These are phyloP conservation scores for Parambassis ranga DNA, from an alignment of 2,797 vertebrate species.

Conservation along the genomic window DNA sequence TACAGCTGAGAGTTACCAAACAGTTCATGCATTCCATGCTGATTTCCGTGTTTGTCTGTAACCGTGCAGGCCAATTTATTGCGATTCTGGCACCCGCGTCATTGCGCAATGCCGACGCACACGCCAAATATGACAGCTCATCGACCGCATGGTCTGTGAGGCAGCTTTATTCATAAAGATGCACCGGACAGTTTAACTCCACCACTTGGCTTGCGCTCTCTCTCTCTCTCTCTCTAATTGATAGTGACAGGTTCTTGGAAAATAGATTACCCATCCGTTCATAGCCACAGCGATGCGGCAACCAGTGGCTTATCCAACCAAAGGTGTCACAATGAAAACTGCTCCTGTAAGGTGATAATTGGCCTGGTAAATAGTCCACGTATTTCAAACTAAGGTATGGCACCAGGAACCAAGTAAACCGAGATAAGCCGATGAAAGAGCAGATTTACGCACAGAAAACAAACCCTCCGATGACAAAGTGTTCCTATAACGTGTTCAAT, in stretches of 20 bases:
- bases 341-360: not conserved
- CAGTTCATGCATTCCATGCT: not conserved
- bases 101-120: conserved; percentile 40
- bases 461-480: not conserved
- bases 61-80: not conserved
- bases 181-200: not conserved
- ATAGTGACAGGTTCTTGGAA: conserved; percentile 66
- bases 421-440: not conserved
- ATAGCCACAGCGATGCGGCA: not conserved
- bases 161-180: conserved; percentile 12
- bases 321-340: not conserved
- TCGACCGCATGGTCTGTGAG: not conserved
- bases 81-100: not conserved
- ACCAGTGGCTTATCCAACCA: conserved; percentile 8
- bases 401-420: not conserved
- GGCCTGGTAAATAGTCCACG: not conserved
- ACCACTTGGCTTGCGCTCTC: conserved; percentile 7
- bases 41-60: conserved; percentile 12
- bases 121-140: not conserved
- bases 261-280: conserved; percentile 68
- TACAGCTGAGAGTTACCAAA: not conserved
- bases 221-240: conserved; percentile 66
- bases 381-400: not conserved
- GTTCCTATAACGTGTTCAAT: not conserved
- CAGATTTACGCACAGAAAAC: conserved; percentile 26